A percentile compares a stretch with the other conserved stretches of the same genome.
These are phyloP conservation scores for Megalopta genalis DNA, from an alignment of 1,140 invertebrate species.

Conservation along the genomic window DNA sequence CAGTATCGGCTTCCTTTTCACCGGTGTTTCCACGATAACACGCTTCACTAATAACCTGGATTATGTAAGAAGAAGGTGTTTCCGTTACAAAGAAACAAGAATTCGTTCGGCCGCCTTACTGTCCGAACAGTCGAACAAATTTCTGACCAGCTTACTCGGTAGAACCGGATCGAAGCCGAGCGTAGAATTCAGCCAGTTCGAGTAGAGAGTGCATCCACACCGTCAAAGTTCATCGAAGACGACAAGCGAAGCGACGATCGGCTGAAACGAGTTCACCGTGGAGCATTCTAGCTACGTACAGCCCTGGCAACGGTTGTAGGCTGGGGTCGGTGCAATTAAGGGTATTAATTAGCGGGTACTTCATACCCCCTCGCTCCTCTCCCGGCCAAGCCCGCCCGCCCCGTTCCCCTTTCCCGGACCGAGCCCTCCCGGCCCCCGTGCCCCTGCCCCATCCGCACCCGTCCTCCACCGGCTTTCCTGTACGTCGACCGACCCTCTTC, in stretches of 20 bases:
- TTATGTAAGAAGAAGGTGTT: neutral
- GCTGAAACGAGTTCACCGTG: conserved; percentile 59
- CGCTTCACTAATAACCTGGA: no score
- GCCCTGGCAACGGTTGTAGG: conserved; percentile 65
- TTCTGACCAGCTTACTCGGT: conserved; percentile 10
- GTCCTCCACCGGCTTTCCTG: neutral
- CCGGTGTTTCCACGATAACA: no score
- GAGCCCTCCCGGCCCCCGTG: neutral
- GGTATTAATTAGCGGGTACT: conserved; percentile 79
- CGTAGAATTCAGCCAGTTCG: conserved; percentile 31
- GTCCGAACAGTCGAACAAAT: neutral
- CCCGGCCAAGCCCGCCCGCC: conserved; percentile 24
- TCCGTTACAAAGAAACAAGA: neutral
- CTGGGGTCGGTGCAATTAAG: conserved; percentile 77
- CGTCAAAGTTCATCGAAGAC: conserved; percentile 43
- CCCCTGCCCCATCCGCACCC: neutral
- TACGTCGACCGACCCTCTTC: conserved; percentile 31
- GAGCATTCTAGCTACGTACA: conserved; percentile 58
- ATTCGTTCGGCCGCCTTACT: neutral
- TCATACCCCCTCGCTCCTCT: conserved; percentile 61
- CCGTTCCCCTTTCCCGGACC: conserved; percentile 38
- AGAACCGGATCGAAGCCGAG: conserved; percentile 31
- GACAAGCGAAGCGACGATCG: conserved; percentile 48
- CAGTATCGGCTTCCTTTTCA: no score
- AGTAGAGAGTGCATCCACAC: conserved; percentile 36